Evolutionary conservation across 2,113 vertebrate species (phyloP), one percentile per base, ranked within the genome.

Genomic region (Gobius niger): DNA sequence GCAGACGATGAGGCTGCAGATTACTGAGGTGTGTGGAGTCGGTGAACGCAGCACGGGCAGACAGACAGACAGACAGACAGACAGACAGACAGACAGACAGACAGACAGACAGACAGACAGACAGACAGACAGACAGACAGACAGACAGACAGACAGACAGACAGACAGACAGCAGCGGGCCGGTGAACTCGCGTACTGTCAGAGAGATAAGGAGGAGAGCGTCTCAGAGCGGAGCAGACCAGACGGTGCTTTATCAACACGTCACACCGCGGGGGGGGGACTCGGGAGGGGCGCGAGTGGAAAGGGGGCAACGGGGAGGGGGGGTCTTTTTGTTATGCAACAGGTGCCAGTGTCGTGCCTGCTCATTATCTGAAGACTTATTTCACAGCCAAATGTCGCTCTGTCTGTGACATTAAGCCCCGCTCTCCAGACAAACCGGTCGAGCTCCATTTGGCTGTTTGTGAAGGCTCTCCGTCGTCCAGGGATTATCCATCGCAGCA

Each of bases 261-360:
- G 91, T 91, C 91, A 86, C 61, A 80, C 59, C 84, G 82, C 64
- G 73, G 51, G 82, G 86, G 73, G 18, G 62, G 70, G 67, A 4
- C 5, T 34, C 24, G 68, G 78, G 82, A 46, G 73, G 78, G 65
- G 4, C 72, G 56, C 62, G 56, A 52, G 60, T 41, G 13, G 13
- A 44, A 6, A 44, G 41, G n/a, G 51, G 50, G n/a, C n/a, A n/a
- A n/a, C n/a, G 72, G 53, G 13, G 49, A 9, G 7, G 82, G 83
- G 83, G 63, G 59, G 80, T 67, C 66, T 74, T 83, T 89, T 91
- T 91, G 91, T 92, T 77, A 87, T 88, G 85, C 76, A 77, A 83
- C 91, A 92, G 90, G 89, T 91, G 91, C 76, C 71, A 79, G 85
- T 91, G 90, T 90, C 74, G 65, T 74, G 88, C 85, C 60, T 16